These are phyloP conservation scores for Zaprionus obscuricornis DNA, from an alignment of 2,888 invertebrate species.

Conservation along the genomic window DNA sequence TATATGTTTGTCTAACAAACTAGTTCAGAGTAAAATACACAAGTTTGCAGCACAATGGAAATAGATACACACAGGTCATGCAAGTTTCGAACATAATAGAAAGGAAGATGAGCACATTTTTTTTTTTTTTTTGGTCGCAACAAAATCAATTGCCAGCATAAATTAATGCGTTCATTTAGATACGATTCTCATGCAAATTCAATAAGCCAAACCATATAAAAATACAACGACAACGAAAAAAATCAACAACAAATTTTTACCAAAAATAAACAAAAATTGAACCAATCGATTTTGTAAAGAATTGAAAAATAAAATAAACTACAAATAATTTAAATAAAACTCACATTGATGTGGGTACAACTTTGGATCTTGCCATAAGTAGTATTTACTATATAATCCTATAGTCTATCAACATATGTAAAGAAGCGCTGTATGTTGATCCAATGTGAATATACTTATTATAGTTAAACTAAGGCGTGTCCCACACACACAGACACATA, in stretches of 20 bases:
- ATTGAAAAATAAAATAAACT: slow-evolving; percentile 14
- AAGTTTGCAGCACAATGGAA: slow-evolving; percentile 59
- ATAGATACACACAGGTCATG: slow-evolving; percentile 63
- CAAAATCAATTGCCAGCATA: slow-evolving; percentile 70
- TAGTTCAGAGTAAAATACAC: slow-evolving; percentile 58
- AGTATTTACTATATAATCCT: too few relatives aligned
- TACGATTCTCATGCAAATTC: slow-evolving; percentile 77
- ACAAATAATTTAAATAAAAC: slow-evolving; percentile 28
- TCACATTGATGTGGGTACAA: slow-evolving; percentile 16
- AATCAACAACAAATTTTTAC: slow-evolving; percentile 30
- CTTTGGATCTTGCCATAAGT: neutral
- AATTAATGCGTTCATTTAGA: slow-evolving; percentile 77
- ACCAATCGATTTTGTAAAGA: slow-evolving; percentile 47
- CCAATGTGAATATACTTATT: slow-evolving; percentile 20
- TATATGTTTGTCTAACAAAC: slow-evolving; percentile 49
- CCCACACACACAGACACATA: slow-evolving; percentile 10
- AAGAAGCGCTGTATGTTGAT: slow-evolving; percentile 4
- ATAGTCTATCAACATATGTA: slow-evolving; percentile 16
- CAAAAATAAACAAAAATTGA: slow-evolving; percentile 46
- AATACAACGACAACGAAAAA: slow-evolving; percentile 20
- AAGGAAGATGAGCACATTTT: slow-evolving; percentile 55
- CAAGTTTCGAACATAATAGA: slow-evolving; percentile 64
- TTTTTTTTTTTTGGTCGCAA: too few relatives aligned
- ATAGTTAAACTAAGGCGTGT: slow-evolving; percentile 42
- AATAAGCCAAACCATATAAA: slow-evolving; percentile 33